Conservation (phyloP, 2,797 vertebrate species). For the Picus viridis region DNA sequence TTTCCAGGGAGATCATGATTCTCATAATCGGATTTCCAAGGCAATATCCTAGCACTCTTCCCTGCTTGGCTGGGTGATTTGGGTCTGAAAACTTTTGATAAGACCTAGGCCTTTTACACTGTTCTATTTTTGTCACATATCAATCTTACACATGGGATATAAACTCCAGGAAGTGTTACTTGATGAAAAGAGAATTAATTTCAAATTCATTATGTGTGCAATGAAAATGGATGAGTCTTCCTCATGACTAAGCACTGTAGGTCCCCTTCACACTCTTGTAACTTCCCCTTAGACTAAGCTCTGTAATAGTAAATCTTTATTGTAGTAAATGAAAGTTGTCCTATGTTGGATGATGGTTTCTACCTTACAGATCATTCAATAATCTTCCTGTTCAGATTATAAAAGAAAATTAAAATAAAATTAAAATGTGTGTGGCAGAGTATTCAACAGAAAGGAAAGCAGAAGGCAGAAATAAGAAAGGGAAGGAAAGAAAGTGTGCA, state of each 20-base stretch:
- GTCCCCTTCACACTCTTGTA: neutral
- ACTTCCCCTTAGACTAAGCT: neutral
- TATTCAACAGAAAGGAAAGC: neutral
- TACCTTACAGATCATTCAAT: neutral
- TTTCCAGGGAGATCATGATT: neutral
- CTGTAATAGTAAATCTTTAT: neutral
- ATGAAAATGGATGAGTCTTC: neutral
- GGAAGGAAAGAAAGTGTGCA: neutral
- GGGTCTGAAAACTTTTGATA: neutral
- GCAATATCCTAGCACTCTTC: neutral
- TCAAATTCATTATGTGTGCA: neutral
- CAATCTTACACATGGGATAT: neutral
- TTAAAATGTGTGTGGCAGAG: neutral
- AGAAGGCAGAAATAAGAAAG: neutral
- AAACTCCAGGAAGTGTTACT: neutral
- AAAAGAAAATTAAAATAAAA: conserved; percentile 15
- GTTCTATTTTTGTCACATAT: neutral
- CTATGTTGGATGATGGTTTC: neutral
- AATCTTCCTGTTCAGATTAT: neutral
- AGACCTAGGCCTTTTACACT: neutral
- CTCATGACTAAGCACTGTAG: neutral
- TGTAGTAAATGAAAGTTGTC: neutral
- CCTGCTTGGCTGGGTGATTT: neutral
- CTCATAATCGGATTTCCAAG: neutral
- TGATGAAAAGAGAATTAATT: neutral